These are phyloP conservation scores for Metopia argyrocephala DNA, from an alignment of 2,888 invertebrate species.

Conservation along the genomic window DNA sequence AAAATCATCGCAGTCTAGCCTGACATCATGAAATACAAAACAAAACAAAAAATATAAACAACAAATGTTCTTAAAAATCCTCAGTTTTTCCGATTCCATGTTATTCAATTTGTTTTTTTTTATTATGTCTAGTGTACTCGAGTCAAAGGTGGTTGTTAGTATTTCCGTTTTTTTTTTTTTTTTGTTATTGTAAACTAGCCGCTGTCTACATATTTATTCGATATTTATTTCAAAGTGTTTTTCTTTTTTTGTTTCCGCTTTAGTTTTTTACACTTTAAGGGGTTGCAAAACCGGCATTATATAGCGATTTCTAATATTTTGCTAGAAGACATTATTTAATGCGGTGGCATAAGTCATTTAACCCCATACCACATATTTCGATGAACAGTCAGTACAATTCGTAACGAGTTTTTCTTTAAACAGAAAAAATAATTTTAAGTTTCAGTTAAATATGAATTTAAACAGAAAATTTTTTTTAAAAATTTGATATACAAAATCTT, in stretches of 20 bases:
- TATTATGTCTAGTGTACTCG: constrained; percentile 15
- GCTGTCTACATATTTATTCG: background rate
- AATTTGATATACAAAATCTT: too few species aligned
- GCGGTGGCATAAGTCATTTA: too few species aligned
- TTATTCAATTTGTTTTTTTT: background rate
- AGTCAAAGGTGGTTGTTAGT: constrained; percentile 26
- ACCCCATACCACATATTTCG: background rate
- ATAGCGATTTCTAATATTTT: constrained; percentile 29
- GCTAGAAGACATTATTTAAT: background rate
- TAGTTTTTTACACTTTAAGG: background rate
- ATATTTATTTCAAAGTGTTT: background rate
- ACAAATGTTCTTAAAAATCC: background rate
- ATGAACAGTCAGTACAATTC: too few species aligned
- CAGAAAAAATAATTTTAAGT: too few species aligned
- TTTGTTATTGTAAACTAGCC: background rate
- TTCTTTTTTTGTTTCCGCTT: background rate
- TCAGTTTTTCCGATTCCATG: background rate
- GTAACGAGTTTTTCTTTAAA: too few species aligned
- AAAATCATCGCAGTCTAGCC: constrained; percentile 41
- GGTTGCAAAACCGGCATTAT: constrained; percentile 38
- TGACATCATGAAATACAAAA: constrained; percentile 12
- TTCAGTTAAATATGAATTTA: too few species aligned
- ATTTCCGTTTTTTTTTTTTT: constrained; percentile 40
- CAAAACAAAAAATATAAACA: background rate
- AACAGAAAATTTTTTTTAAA: too few species aligned